These are phyloP conservation scores for Lucinisca nassula DNA, from an alignment of 2,888 invertebrate genomes.

Conservation along the genomic window DNA sequence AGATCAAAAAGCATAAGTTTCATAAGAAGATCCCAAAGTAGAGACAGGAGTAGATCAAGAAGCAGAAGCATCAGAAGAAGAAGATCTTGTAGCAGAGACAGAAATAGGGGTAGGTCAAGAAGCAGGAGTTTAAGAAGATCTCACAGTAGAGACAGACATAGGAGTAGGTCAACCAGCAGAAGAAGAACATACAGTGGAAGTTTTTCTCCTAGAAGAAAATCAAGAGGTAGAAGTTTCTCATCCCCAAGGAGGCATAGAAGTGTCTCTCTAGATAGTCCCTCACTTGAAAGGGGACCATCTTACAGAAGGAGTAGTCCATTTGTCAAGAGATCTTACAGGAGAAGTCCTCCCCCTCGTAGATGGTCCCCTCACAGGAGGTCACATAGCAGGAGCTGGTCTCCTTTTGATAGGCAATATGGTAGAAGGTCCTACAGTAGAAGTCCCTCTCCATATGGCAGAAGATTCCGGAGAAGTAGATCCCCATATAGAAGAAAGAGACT, in stretches of 20 bases:
- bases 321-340: not conserved
- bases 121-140: conserved; percentile 12
- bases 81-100: not conserved
- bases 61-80: conserved; percentile 1
- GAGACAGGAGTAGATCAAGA: not conserved
- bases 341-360: not conserved
- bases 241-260: not conserved
- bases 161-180: not conserved
- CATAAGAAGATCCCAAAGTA: not conserved
- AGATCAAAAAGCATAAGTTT: not conserved
- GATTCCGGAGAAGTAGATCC: not conserved
- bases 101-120: not conserved
- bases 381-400: not conserved
- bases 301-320: too few species aligned
- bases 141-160: not conserved
- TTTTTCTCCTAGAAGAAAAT: not conserved
- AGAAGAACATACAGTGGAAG: not conserved
- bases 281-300: too few species aligned
- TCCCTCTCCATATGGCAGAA: not conserved
- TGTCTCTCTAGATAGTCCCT: too few species aligned
- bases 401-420: not conserved
- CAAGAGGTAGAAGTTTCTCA: not conserved
- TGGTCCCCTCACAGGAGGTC: not conserved
- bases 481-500: not conserved
- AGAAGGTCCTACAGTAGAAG: not conserved